Evolutionary conservation across 1,140 invertebrate genomes (phyloP), one percentile per base, ranked within the genome.

Genomic region (Drosophila sproati): DNA sequence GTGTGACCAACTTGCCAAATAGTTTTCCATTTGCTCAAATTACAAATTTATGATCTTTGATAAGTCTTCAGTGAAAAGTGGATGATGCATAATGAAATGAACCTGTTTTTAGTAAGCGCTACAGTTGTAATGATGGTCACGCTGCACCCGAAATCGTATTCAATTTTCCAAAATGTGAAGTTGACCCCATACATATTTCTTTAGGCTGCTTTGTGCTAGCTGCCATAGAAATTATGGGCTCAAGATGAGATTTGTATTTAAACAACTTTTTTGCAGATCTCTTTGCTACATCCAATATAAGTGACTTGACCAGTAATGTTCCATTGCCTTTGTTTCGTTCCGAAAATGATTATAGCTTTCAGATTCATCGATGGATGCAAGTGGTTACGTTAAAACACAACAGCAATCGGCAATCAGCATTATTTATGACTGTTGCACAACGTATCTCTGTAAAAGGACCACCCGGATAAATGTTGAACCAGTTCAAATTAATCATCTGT

Each of bases 361-460:
- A 35, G 29, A 64, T 47, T 12, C 12, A 47, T 50, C 29, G 39
- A 4, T 51, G 4, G 54, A 6, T 68, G 66, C 55, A 68, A 59
- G 45, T 55, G 51, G 32, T 66, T 32, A 55, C 12, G 35, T 31
- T 56, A 20, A 55, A 56, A 31, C 52, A 64, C 63, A 77, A 73
- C 68, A 41, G 77, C 67, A 80, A 81, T 80, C 82, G 75, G 75
- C 78, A 81, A 81, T 80, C 82, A 76, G 78, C 78, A 81, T 87
- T 82, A 87, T 86, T 86, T 82, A 85, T 81, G 75, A 63, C 60
- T 60, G 55, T 82, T 81, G 82, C 82, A 78, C 78, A 85, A 77
- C 70, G 71, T 75, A 71, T 70, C 67, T 78, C 70, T 50, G 62
- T 70, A 78, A 62, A 61, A 72, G 77, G 80, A 87, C 83, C 83